These are phyloP conservation scores for Eulacestoma nigropectus DNA, from an alignment of 2,113 vertebrate species.

Conservation along the genomic window DNA sequence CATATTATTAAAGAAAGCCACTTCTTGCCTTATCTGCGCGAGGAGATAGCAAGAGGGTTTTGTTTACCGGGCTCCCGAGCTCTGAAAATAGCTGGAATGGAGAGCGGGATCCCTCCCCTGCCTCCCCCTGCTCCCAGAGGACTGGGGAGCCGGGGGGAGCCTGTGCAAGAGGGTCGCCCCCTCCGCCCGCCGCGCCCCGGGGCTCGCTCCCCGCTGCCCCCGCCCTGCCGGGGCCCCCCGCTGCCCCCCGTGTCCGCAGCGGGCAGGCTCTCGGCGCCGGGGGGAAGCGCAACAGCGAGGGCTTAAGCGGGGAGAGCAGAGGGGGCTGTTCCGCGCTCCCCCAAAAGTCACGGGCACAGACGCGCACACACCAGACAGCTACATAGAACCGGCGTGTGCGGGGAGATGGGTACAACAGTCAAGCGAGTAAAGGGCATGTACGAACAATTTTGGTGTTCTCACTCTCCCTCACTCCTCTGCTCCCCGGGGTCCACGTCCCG, in stretches of 20 bases:
- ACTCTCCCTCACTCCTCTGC: too few relatives aligned
- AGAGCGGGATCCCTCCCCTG: neutral
- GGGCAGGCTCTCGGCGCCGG: neutral
- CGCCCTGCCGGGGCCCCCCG: neutral
- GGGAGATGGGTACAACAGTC: neutral
- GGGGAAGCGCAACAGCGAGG: neutral
- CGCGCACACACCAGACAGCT: too few relatives aligned
- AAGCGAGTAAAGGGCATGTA: neutral
- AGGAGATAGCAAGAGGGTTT: neutral
- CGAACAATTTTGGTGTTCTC: neutral
- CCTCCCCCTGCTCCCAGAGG: neutral
- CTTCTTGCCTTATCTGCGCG: conserved; percentile 17
- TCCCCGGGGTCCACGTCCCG: too few relatives aligned
- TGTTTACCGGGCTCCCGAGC: neutral
- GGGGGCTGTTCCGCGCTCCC: neutral
- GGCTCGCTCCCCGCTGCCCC: neutral
- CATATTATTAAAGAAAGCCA: conserved; percentile 51
- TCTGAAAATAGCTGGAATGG: neutral
- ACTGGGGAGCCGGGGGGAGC: neutral
- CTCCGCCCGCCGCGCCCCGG: neutral
- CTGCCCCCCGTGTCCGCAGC: neutral
- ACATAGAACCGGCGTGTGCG: accelerated
- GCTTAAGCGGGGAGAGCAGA: neutral
- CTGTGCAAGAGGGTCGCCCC: neutral
- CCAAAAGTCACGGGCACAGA: neutral